These are phyloP conservation scores for Epirrhoe tristata DNA, from an alignment of 2,888 invertebrate species.

Conservation along the genomic window DNA sequence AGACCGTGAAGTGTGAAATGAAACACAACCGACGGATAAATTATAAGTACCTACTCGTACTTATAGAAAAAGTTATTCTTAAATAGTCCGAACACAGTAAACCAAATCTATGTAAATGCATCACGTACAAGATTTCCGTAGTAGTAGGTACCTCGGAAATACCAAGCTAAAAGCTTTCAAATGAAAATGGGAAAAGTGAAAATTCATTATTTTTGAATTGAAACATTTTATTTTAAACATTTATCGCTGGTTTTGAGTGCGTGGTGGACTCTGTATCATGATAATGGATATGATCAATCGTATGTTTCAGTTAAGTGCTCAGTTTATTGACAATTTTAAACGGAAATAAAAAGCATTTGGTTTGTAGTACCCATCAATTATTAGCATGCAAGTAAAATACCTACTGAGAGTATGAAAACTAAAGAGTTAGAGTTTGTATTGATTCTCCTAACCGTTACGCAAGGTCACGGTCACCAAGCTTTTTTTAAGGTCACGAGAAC, in stretches of 20 bases:
- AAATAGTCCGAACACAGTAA: no score
- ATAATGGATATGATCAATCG: not conserved
- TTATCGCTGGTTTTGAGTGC: conserved; percentile 11
- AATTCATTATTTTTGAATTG: conserved; percentile 24
- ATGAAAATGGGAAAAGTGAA: conserved; percentile 24
- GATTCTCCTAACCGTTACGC: conserved; percentile 16
- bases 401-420: not conserved
- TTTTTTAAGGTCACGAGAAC: conserved; percentile 28
- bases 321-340: not conserved
- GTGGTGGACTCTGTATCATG: not conserved
- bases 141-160: no score
- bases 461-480: conserved; percentile 6
- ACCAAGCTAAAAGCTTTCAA: conserved; percentile 33
- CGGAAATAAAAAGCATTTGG: not conserved
- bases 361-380: not conserved
- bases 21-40: no score
- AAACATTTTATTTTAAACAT: conserved; percentile 10
- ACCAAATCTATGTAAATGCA: no score
- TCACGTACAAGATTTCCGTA: no score
- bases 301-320: not conserved
- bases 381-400: not conserved
- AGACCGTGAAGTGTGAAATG: no score
- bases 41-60: no score
- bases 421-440: conserved; percentile 8
- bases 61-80: no score